Percentiles rank a stretch among this genome's conserved stretches.
phyloP scores from a whole-genome alignment of 2,888 invertebrate genomes.

The Trissolcus brochymenae region DNA sequence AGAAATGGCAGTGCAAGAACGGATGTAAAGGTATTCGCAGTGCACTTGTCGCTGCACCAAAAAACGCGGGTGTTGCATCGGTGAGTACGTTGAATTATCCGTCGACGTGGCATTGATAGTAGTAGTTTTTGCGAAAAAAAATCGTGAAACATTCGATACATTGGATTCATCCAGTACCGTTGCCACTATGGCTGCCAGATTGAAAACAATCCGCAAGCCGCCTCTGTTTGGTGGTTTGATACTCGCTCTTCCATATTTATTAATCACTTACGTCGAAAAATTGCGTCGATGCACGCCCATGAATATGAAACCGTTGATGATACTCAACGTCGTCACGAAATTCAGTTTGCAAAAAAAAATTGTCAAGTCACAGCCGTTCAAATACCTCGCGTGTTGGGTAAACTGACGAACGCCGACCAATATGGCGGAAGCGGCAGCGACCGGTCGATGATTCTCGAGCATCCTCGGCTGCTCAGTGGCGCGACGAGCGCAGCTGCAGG shows the following conservation, averaged over 20 bases:
- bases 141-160: neutral
- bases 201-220: conserved; percentile 44
- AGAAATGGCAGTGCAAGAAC: conserved; percentile 52
- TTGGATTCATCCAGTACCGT: neutral
- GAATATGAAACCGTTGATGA: conserved; percentile 9
- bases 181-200: conserved; percentile 57
- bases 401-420: conserved; percentile 60
- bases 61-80: conserved; percentile 32
- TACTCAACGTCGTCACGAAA: conserved; percentile 5
- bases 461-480: conserved; percentile 39
- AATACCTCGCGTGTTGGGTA: conserved; percentile 62
- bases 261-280: conserved; percentile 21
- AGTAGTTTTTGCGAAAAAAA: neutral
- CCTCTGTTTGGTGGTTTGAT: conserved; percentile 11
- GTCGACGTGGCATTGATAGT: neutral
- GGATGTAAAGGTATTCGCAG: conserved; percentile 58
- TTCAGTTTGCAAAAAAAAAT: neutral
- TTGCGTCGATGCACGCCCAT: conserved; percentile 18
- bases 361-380: conserved; percentile 50
- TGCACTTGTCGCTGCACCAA: conserved; percentile 62
- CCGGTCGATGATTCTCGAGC: conserved; percentile 67
- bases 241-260: conserved; percentile 3
- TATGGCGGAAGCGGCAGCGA: conserved; percentile 65
- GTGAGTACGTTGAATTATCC: conserved; percentile 4
- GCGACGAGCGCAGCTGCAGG: conserved; percentile 56